Percentiles rank a stretch among this genome's conserved stretches.
These are phyloP conservation scores for Dolichopus griseipennis DNA, from an alignment of 2,888 invertebrate species.

Conservation along the genomic window DNA sequence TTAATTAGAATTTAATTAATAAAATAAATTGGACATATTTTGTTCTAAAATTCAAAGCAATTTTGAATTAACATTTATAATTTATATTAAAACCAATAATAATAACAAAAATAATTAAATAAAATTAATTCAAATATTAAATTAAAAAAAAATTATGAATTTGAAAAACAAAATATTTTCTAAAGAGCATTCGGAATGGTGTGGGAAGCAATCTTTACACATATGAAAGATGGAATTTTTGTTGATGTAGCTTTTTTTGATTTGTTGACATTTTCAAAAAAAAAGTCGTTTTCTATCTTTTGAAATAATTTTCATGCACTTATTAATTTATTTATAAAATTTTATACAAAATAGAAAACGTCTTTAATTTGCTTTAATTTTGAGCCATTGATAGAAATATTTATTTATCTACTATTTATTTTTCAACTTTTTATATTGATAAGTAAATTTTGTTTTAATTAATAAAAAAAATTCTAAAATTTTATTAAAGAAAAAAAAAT, in stretches of 20 bases:
- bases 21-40: constrained; percentile 7
- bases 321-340: too few relatives aligned
- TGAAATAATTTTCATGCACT: too few relatives aligned
- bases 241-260: not conserved
- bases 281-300: too few relatives aligned
- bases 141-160: constrained; percentile 20
- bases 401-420: not conserved
- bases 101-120: constrained; percentile 13
- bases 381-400: constrained; percentile 14
- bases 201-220: constrained; percentile 45
- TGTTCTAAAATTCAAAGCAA: too few relatives aligned
- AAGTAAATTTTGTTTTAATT: too few relatives aligned
- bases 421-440: too few relatives aligned
- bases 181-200: constrained; percentile 45
- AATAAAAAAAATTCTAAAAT: too few relatives aligned
- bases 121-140: constrained; percentile 23
- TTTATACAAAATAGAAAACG: not conserved
- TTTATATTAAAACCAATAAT: constrained; percentile 13
- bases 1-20: constrained; percentile 23
- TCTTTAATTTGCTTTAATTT: not conserved
- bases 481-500: too few relatives aligned
- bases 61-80: constrained; percentile 17
- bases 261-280: too few relatives aligned
- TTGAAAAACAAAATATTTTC: constrained; percentile 29
- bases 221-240: constrained; percentile 39